phyloP scores from a whole-genome alignment of 30 jellyfish, hydroid and myxozoan species.

The Cassiopea xamachana region DNA sequence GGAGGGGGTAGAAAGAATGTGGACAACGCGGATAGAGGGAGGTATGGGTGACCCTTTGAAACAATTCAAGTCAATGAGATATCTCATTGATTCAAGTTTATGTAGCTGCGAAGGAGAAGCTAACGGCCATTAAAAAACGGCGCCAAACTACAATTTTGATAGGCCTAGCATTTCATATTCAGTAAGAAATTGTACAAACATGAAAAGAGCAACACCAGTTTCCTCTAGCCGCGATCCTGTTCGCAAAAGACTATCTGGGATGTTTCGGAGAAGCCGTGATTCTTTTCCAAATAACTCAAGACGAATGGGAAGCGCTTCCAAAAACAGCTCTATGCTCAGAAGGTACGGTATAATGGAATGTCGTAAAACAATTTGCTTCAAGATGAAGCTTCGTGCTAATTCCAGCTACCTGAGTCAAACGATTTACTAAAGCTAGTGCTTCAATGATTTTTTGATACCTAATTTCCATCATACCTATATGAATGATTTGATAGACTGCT shows the following conservation, averaged over 20 bases:
- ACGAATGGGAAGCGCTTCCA: slow-evolving; percentile 33
- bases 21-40: too few species aligned
- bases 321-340: slow-evolving; percentile 25
- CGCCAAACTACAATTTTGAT: not conserved
- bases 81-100: not conserved
- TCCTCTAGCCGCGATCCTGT: slow-evolving; percentile 57
- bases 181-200: not conserved
- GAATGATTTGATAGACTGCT: too few species aligned
- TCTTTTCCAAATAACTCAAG: slow-evolving; percentile 29
- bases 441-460: too few species aligned
- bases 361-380: not conserved
- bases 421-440: too few species aligned
- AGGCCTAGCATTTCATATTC: not conserved
- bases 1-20: too few species aligned
- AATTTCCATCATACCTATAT: too few species aligned
- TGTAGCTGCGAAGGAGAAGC: slow-evolving; percentile 36
- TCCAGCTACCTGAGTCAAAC: too few species aligned
- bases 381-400: too few species aligned
- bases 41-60: too few species aligned
- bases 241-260: slow-evolving; percentile 59
- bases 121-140: not conserved
- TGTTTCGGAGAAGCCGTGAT: slow-evolving; percentile 43
- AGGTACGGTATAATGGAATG: not conserved
- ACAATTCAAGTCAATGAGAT: too few species aligned
- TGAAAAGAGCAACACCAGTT: slow-evolving; percentile 65